These are phyloP conservation scores for Platysternon megacephalum DNA, from an alignment of 2,113 vertebrate species.

Conservation along the genomic window DNA sequence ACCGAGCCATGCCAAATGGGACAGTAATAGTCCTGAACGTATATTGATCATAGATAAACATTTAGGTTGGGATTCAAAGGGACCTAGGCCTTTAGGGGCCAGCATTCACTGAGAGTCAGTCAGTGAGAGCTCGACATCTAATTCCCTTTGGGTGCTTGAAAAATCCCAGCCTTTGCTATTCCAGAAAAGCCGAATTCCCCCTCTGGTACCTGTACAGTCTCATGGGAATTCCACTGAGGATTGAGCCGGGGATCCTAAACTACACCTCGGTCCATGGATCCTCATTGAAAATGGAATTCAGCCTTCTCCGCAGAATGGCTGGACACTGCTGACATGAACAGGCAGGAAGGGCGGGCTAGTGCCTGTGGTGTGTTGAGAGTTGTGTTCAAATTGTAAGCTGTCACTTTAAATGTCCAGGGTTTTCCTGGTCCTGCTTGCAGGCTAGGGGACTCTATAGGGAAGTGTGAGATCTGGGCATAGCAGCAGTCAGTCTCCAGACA, in stretches of 20 bases:
- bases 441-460: too few species aligned
- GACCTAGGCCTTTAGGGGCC: not conserved
- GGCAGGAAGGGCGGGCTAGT: not conserved
- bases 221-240: not conserved
- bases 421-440: too few species aligned
- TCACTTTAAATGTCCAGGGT: too few species aligned
- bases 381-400: too few species aligned
- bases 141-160: not conserved
- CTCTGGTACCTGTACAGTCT: not conserved
- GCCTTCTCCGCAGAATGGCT: not conserved
- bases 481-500: too few species aligned
- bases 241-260: not conserved
- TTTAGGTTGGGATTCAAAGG: not conserved
- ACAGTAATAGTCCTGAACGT: not conserved
- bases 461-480: too few species aligned
- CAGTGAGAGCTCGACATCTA: too few species aligned
- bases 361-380: not conserved
- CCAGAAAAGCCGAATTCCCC: not conserved
- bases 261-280: not conserved
- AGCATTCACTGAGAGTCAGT: not conserved
- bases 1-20: not conserved
- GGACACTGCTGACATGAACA: not conserved
- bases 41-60: not conserved
- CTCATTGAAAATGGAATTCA: not conserved
- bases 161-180: not conserved